phyloP scores from a whole-genome alignment of 2,888 invertebrate species.

The Agonopterix alstromeriana region DNA sequence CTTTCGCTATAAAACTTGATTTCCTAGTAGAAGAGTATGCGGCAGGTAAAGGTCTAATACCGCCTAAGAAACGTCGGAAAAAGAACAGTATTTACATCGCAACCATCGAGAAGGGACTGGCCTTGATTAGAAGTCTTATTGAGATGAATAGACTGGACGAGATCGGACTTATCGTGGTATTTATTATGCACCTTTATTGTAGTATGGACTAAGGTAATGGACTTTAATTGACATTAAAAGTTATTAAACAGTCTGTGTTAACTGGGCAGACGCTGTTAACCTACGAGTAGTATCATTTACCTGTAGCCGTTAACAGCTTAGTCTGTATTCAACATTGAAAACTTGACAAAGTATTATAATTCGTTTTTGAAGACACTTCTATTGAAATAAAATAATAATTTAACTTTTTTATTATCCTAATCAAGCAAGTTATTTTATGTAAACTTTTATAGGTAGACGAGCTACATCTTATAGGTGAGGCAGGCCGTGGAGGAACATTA shows the following conservation, averaged over 20 bases:
- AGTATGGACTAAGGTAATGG: too few species aligned
- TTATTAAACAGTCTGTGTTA: too few species aligned
- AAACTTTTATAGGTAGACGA: slow-evolving; percentile 84
- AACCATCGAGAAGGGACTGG: slow-evolving; percentile 96
- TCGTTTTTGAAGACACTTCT: too few species aligned
- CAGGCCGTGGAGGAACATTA: slow-evolving; percentile 88
- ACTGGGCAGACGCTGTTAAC: too few species aligned
- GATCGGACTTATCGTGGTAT: slow-evolving; percentile 84
- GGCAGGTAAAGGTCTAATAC: slow-evolving; percentile 92
- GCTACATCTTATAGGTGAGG: slow-evolving; percentile 93
- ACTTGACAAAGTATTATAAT: neutral
- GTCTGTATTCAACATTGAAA: neutral
- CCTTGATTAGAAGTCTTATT: slow-evolving; percentile 89
- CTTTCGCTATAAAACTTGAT: slow-evolving; percentile 90
- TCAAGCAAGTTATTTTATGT: too few species aligned
- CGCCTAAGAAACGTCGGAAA: slow-evolving; percentile 83
- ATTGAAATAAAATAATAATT: too few species aligned
- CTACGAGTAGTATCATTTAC: too few species aligned
- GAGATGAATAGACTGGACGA: slow-evolving; percentile 84
- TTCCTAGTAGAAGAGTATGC: slow-evolving; percentile 98
- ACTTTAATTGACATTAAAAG: too few species aligned
- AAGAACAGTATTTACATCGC: slow-evolving; percentile 91
- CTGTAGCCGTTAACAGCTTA: too few species aligned
- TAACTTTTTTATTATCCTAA: too few species aligned
- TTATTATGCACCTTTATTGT: too few species aligned